Conservation (phyloP, 2,888 invertebrate genomes). For the Drosophila meridiana region DNA sequence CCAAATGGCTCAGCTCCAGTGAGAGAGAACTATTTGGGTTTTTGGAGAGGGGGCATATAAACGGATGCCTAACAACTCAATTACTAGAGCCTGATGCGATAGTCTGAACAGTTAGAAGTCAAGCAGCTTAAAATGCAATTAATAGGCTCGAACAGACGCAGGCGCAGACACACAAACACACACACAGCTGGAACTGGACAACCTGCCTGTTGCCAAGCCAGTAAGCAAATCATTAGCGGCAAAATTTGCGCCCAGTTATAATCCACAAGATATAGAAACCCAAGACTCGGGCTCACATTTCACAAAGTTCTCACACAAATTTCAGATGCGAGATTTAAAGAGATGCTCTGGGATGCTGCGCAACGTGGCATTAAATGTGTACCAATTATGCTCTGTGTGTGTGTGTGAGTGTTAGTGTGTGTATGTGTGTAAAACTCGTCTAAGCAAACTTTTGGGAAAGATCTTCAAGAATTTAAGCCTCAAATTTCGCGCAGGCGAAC, state of each 20-base stretch:
- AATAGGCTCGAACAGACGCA: slow-evolving; percentile 44
- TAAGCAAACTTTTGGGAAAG: slow-evolving; percentile 43
- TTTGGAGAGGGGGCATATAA: slow-evolving; percentile 8
- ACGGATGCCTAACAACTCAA: slow-evolving; percentile 62
- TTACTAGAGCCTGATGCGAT: slow-evolving; percentile 57
- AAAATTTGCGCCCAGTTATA: slow-evolving; percentile 70
- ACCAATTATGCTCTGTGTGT: slow-evolving; percentile 56
- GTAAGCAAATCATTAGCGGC: slow-evolving; percentile 73
- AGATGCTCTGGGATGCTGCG: slow-evolving; percentile 45
- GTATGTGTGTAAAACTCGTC: slow-evolving; percentile 26
- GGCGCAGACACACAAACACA: slow-evolving; percentile 5
- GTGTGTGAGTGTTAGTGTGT: slow-evolving; percentile 26
- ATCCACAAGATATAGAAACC: slow-evolving; percentile 50
- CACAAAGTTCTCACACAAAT: slow-evolving; percentile 75
- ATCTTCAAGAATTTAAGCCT: slow-evolving; percentile 69
- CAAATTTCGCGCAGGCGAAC: slow-evolving; percentile 63
- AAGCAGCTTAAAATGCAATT: slow-evolving; percentile 61
- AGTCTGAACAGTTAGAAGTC: slow-evolving; percentile 21
- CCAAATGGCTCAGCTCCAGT: slow-evolving; percentile 26
- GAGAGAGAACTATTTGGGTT: slow-evolving; percentile 5
- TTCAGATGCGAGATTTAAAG: slow-evolving; percentile 42
- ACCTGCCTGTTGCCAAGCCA: slow-evolving; percentile 63
- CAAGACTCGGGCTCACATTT: slow-evolving; percentile 37
- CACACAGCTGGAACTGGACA: background rate
- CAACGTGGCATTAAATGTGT: slow-evolving; percentile 72